Evolutionary conservation across 1,140 invertebrate species (phyloP).

Genomic region (Platyura marginata): DNA sequence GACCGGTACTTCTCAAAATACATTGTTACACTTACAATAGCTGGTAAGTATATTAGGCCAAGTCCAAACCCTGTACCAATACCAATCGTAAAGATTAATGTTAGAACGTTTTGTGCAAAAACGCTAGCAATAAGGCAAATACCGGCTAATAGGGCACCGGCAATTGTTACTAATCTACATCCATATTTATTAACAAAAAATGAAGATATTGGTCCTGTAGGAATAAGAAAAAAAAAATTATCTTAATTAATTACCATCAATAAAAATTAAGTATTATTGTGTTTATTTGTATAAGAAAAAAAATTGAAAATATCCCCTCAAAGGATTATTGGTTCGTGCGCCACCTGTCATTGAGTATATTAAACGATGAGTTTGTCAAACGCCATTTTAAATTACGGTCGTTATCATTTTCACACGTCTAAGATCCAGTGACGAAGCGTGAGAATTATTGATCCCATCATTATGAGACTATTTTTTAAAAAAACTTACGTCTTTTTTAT

Average conservation of each 20-base stretch:
- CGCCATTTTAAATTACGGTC: too few species aligned
- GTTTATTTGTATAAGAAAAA: too few species aligned
- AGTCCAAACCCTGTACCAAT: conserved; percentile 79
- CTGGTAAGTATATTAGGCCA: conserved; percentile 76
- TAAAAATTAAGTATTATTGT: too few species aligned
- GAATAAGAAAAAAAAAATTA: not conserved
- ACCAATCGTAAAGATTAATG: conserved; percentile 74
- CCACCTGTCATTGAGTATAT: too few species aligned
- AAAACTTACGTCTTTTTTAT: too few species aligned
- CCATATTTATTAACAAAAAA: conserved; percentile 86
- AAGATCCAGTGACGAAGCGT: too few species aligned
- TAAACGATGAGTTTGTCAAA: too few species aligned
- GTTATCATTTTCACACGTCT: too few species aligned
- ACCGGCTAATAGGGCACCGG: conserved; percentile 61
- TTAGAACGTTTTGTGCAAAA: conserved; percentile 56
- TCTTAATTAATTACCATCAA: not conserved
- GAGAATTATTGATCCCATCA: too few species aligned
- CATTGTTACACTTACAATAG: conserved; percentile 84
- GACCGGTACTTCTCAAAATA: conserved; percentile 87
- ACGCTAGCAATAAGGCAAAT: conserved; percentile 54
- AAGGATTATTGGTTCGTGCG: too few species aligned
- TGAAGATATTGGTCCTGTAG: conserved; percentile 77
- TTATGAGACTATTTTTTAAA: too few species aligned
- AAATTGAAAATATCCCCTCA: too few species aligned
- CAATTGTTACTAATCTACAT: conserved; percentile 73